phyloP scores from a whole-genome alignment of 1,140 invertebrate species.

The Bursaphelenchus mucronatus region DNA sequence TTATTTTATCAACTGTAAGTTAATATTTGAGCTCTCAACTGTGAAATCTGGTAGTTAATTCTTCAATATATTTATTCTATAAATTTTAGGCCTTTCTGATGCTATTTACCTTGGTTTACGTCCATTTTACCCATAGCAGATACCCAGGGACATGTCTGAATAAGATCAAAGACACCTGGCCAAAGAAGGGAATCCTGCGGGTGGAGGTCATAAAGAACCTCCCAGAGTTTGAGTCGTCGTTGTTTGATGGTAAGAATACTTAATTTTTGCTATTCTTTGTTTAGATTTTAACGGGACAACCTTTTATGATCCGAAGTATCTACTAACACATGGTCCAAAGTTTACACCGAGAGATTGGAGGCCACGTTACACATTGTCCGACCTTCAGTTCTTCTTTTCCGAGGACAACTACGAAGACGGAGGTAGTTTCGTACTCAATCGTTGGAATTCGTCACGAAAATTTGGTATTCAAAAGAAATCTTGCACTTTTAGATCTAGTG shows the following conservation, averaged over 20 bases:
- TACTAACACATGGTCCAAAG: slow-evolving; percentile 26
- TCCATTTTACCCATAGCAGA: slow-evolving; percentile 86
- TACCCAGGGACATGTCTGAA: slow-evolving; percentile 87
- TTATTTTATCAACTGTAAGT: slow-evolving; percentile 68
- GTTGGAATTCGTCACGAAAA: not conserved
- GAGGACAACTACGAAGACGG: too few relatives aligned
- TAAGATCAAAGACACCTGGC: slow-evolving; percentile 83
- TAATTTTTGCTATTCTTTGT: slow-evolving; percentile 10
- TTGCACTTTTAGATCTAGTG: not conserved
- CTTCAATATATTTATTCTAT: slow-evolving; percentile 24
- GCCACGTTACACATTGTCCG: too few relatives aligned
- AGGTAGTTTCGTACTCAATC: too few relatives aligned
- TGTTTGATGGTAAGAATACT: slow-evolving; percentile 10
- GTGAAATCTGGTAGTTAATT: slow-evolving; percentile 21
- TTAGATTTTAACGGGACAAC: slow-evolving; percentile 13
- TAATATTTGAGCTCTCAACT: not conserved
- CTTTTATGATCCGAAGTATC: slow-evolving; percentile 17
- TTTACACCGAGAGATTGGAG: slow-evolving; percentile 23
- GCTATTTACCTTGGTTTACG: slow-evolving; percentile 85
- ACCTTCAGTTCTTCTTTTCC: too few relatives aligned
- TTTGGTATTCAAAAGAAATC: slow-evolving; percentile 7
- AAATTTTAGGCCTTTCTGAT: slow-evolving; percentile 73
- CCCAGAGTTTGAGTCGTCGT: slow-evolving; percentile 24
- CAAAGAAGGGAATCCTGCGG: slow-evolving; percentile 84
- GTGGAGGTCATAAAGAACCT: slow-evolving; percentile 84